phyloP scores from a whole-genome alignment of 2,888 invertebrate genomes.

The Pegoplata infirma region DNA sequence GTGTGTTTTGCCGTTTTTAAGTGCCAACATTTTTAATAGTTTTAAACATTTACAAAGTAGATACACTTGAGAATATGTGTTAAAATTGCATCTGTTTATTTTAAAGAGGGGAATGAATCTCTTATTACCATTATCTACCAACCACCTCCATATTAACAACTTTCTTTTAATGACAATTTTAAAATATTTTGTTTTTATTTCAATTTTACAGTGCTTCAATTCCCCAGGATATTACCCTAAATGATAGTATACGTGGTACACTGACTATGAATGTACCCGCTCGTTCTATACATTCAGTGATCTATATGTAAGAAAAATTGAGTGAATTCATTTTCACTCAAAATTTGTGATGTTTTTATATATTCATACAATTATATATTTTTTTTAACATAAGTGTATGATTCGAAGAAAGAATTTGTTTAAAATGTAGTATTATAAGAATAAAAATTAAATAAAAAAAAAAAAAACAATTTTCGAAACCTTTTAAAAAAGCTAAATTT shows the following conservation, averaged over 20 bases:
- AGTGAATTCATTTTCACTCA: not conserved
- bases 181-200: constrained; percentile 32
- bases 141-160: not conserved
- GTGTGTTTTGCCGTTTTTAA: too few species aligned
- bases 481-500: too few species aligned
- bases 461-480: too few species aligned
- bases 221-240: constrained; percentile 71
- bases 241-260: constrained; percentile 75
- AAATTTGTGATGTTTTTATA: too few species aligned
- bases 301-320: constrained; percentile 72
- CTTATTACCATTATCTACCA: not conserved
- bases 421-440: too few species aligned
- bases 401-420: too few species aligned
- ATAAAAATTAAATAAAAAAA: too few species aligned
- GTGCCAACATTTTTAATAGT: constrained; percentile 26
- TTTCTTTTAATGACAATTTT: constrained; percentile 10
- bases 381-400: too few species aligned
- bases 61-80: constrained; percentile 50
- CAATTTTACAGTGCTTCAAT: constrained; percentile 73
- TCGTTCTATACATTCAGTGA: constrained; percentile 78
- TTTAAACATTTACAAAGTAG: constrained; percentile 18
- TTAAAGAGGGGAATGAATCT: not conserved
- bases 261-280: constrained; percentile 73
- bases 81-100: constrained; percentile 25
- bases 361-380: too few species aligned